Conservation (phyloP, 1,140 invertebrate species). For the Uloborus diversus region DNA sequence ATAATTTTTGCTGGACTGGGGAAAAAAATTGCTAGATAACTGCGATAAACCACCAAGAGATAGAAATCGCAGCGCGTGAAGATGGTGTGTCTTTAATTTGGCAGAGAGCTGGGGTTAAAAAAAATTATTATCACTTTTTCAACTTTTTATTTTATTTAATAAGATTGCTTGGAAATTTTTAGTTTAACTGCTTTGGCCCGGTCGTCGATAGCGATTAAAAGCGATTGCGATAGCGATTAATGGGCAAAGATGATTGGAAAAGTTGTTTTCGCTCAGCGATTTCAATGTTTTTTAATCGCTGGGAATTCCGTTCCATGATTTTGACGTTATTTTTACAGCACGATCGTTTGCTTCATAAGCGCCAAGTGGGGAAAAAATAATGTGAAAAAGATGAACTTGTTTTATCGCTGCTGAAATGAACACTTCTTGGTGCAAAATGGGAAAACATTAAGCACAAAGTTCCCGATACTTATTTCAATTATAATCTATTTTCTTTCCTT, state of each 20-base stretch:
- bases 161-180: conserved; percentile 56
- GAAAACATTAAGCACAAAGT: too few relatives aligned
- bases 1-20: conserved; percentile 27
- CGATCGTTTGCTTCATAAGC: too few relatives aligned
- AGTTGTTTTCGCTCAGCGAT: conserved; percentile 41
- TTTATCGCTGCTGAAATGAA: too few relatives aligned
- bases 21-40: conserved; percentile 19
- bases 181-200: conserved; percentile 55
- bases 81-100: conserved; percentile 47
- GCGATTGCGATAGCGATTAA: conserved; percentile 53
- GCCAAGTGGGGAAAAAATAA: too few relatives aligned
- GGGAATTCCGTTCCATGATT: neutral
- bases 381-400: too few relatives aligned
- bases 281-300: conserved; percentile 27
- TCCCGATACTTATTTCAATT: too few relatives aligned
- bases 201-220: conserved; percentile 55
- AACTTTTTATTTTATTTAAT: conserved; percentile 54
- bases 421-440: too few relatives aligned
- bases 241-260: conserved; percentile 45
- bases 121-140: conserved; percentile 26
- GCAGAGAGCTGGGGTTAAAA: neutral
- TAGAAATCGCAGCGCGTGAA: conserved; percentile 32
- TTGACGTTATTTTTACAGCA: neutral
- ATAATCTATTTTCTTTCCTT: too few relatives aligned
- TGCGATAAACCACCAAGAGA: conserved; percentile 39